These are phyloP conservation scores for Gadus chalcogrammus DNA, from an alignment of 2,113 vertebrate species.

Conservation along the genomic window DNA sequence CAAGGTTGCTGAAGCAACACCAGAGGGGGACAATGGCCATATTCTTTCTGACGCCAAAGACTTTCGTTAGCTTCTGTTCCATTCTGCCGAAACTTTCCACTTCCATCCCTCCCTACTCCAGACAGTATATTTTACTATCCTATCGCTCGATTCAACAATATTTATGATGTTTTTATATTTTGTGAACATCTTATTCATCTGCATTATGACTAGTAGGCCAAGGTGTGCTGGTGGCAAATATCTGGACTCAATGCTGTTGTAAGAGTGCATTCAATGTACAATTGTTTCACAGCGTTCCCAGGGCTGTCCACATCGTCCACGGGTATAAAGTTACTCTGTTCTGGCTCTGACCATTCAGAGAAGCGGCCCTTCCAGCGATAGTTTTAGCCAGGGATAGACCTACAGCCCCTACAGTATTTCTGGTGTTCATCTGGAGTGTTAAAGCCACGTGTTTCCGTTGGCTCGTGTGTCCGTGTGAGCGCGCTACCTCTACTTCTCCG, in stretches of 20 bases:
- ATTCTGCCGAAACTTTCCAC: conserved; percentile 17
- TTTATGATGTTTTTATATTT: conserved; percentile 6
- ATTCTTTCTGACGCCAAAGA: conserved; percentile 81
- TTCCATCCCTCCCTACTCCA: background rate
- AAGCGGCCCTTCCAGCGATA: too few relatives aligned
- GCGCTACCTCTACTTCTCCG: background rate
- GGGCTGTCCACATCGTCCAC: too few relatives aligned
- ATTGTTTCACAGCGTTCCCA: conserved; percentile 11
- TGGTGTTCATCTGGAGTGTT: conserved; percentile 13
- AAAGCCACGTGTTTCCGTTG: conserved; percentile 8
- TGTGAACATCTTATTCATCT: background rate
- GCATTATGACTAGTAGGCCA: too few relatives aligned
- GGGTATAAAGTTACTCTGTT: too few relatives aligned
- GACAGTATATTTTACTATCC: conserved; percentile 19
- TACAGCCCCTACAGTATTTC: conserved; percentile 28
- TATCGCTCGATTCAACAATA: conserved; percentile 6
- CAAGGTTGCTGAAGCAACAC: conserved; percentile 50
- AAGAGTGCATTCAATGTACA: conserved; percentile 25
- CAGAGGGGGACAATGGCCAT: conserved; percentile 73
- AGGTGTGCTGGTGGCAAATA: too few relatives aligned
- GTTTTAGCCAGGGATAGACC: conserved; percentile 1
- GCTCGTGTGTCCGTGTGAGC: conserved; percentile 14
- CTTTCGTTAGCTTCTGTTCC: conserved; percentile 65
- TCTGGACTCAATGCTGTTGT: too few relatives aligned
- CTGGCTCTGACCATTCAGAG: too few relatives aligned